Evolutionary conservation across 1,140 invertebrate genomes (phyloP).

Genomic region (Aleiodes sp.): DNA sequence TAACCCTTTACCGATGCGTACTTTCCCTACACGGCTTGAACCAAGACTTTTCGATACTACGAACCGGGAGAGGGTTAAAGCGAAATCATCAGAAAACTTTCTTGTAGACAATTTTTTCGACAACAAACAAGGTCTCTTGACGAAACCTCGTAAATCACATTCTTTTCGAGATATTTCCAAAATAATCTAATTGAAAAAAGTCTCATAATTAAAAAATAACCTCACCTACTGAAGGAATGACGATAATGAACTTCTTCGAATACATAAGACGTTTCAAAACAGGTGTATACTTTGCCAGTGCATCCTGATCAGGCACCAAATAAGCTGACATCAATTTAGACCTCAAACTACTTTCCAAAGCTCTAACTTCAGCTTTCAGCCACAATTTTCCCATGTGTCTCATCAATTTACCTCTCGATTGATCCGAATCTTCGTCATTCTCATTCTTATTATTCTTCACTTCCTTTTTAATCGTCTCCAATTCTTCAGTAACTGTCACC

Average conservation of each 20-base stretch:
- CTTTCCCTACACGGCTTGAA: too few species aligned
- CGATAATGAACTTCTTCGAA: slow-evolving; percentile 79
- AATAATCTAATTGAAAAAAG: slow-evolving; percentile 31
- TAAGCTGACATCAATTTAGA: slow-evolving; percentile 74
- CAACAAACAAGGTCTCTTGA: too few species aligned
- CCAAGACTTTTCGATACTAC: too few species aligned
- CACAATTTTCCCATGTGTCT: slow-evolving; percentile 80
- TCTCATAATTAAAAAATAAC: slow-evolving; percentile 40
- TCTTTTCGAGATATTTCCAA: too few species aligned
- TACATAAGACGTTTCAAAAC: slow-evolving; percentile 81
- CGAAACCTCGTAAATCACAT: too few species aligned
- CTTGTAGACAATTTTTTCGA: too few species aligned
- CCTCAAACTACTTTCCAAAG: slow-evolving; percentile 70
- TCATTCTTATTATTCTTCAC: slow-evolving; percentile 23
- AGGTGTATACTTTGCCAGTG: slow-evolving; percentile 75
- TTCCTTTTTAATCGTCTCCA: slow-evolving; percentile 1
- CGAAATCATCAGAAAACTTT: too few species aligned
- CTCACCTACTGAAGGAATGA: slow-evolving; percentile 83
- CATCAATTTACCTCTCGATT: slow-evolving; percentile 68
- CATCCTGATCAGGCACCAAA: slow-evolving; percentile 78
- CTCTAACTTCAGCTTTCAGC: slow-evolving; percentile 77
- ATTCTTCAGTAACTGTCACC: slow-evolving; percentile 41
- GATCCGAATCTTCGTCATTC: slow-evolving; percentile 45
- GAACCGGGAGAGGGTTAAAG: too few species aligned
- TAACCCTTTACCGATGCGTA: too few species aligned